Percentiles rank a stretch among this genome's conserved stretches.
Evolutionary conservation across 2,113 vertebrate genomes (phyloP).

Genomic region (Eira barbara): DNA sequence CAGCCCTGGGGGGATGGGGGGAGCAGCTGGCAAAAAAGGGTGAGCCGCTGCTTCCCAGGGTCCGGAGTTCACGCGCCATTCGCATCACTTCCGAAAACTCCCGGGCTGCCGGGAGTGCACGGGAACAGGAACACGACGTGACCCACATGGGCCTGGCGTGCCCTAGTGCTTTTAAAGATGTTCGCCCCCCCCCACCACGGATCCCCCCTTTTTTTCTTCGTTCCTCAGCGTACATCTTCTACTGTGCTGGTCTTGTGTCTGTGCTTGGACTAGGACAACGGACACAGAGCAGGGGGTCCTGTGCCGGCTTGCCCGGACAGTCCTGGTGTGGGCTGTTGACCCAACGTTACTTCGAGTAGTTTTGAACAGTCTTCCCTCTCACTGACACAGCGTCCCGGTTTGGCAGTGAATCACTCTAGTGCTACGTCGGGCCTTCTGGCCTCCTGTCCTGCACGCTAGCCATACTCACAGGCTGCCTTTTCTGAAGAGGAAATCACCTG

Average conservation of each 20-base stretch:
- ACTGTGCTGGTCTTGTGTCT: background rate
- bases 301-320: background rate
- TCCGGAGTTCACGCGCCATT: background rate
- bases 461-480: background rate
- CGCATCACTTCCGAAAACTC: background rate
- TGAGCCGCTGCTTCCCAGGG: background rate
- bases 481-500: constrained; percentile 56
- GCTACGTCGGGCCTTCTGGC: background rate
- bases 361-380: background rate
- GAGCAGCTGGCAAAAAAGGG: background rate
- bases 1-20: background rate
- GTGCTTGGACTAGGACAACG: background rate
- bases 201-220: background rate
- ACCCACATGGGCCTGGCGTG: too few relatives aligned
- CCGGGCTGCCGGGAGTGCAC: background rate
- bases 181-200: background rate
- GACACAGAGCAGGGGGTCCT: background rate
- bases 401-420: background rate
- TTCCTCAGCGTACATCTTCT: background rate
- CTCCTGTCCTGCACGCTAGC: background rate
- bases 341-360: background rate
- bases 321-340: background rate
- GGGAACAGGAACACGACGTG: background rate
- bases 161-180: background rate
- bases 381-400: background rate